Evolutionary conservation across 2,113 vertebrate genomes (phyloP).

Genomic region (Microcebus griseorufus): DNA sequence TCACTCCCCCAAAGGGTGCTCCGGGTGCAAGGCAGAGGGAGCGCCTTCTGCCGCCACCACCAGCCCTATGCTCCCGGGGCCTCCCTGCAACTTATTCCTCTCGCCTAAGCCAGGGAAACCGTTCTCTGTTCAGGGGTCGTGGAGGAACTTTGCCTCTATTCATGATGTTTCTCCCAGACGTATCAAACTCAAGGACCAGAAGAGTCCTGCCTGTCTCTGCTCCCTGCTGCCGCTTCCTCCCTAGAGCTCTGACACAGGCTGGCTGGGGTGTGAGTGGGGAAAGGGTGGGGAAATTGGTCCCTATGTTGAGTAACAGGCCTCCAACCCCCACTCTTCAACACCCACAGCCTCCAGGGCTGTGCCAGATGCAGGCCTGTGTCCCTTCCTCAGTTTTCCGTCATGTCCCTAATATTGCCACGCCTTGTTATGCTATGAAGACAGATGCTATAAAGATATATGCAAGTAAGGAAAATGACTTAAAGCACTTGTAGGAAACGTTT

Average conservation of each 20-base stretch:
- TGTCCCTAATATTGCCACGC: background rate
- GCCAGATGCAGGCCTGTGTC: background rate
- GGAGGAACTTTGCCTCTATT: too few relatives aligned
- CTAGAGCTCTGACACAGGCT: background rate
- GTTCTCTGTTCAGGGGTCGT: background rate
- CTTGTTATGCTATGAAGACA: background rate
- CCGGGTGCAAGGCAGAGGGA: background rate
- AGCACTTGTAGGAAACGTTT: background rate
- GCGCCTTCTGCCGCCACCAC: too few relatives aligned
- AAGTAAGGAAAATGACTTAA: background rate
- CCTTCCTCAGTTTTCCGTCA: background rate
- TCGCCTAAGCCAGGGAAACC: background rate
- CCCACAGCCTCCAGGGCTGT: background rate
- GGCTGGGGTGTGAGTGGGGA: background rate
- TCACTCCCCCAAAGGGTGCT: background rate
- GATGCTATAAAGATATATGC: background rate
- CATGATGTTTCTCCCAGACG: background rate
- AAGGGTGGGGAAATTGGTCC: background rate
- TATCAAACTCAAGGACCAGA: background rate
- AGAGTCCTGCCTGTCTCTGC: background rate
- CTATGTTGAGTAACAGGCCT: background rate
- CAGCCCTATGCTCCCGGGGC: background rate
- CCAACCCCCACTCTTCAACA: background rate
- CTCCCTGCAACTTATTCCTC: background rate
- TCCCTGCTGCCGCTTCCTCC: background rate